phyloP scores from a whole-genome alignment of 2,113 vertebrate species.

The Anarrhichthys ocellatus region DNA sequence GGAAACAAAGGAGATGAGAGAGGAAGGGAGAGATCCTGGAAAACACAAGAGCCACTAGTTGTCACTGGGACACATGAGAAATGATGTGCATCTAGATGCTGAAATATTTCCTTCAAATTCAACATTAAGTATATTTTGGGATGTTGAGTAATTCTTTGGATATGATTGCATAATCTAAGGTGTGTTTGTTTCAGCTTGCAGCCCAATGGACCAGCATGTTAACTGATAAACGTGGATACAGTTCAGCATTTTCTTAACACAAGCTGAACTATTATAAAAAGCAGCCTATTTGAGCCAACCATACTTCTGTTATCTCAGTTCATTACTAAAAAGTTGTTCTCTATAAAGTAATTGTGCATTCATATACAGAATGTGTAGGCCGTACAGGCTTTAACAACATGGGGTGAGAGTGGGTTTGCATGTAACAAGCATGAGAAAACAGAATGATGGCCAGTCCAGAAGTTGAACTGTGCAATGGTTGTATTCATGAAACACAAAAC shows the following conservation, averaged over 20 bases:
- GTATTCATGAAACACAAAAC: background rate
- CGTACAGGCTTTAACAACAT: background rate
- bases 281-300: background rate
- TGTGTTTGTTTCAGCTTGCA: background rate
- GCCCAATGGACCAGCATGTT: background rate
- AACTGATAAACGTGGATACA: background rate
- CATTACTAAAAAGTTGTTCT: background rate
- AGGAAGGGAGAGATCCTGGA: conserved; percentile 52
- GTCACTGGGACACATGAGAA: conserved; percentile 34
- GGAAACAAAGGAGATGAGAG: conserved; percentile 53
- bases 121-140: background rate
- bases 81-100: background rate
- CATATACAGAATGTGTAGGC: background rate
- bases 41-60: conserved; percentile 43
- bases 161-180: background rate
- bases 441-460: conserved; percentile 7
- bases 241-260: background rate
- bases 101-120: background rate
- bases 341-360: too few species aligned
- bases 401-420: background rate
- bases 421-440: conserved; percentile 13
- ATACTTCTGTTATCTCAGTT: background rate
- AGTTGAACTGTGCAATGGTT: background rate
- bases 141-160: background rate
- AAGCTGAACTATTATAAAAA: background rate